Percentiles rank a stretch among this genome's conserved stretches.
Evolutionary conservation across 2,797 vertebrate genomes (phyloP).

Genomic region (Heterohyrax brucei): DNA sequence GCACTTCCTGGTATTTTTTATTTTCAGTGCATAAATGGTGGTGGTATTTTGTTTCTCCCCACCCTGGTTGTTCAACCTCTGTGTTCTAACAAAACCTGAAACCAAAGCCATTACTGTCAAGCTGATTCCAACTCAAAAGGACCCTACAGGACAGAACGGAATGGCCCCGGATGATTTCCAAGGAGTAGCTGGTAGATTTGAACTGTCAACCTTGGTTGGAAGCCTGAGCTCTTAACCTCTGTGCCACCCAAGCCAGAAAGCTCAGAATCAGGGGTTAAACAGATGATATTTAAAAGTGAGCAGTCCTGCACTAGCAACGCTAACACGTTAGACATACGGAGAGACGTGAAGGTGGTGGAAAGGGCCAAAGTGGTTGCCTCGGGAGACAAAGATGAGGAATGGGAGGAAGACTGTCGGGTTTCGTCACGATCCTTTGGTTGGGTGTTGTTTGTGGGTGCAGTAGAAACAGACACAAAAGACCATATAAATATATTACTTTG

Average conservation of each 20-base stretch:
- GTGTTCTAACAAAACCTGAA: too few relatives aligned
- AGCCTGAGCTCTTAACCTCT: neutral
- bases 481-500: neutral
- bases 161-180: neutral
- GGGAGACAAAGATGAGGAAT: neutral
- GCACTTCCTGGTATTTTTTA: too few relatives aligned
- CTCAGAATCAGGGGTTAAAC: neutral
- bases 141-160: too few relatives aligned
- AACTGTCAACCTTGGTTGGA: neutral
- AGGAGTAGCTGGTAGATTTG: neutral
- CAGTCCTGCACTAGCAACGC: neutral
- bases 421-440: neutral
- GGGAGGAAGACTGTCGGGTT: neutral
- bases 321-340: conserved; percentile 6
- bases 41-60: too few relatives aligned
- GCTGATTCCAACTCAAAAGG: too few relatives aligned
- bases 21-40: too few relatives aligned
- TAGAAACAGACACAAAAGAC: neutral
- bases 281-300: neutral
- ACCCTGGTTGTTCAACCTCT: too few relatives aligned
- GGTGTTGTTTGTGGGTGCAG: neutral
- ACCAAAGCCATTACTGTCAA: too few relatives aligned
- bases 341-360: neutral
- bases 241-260: neutral
- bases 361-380: neutral